Conservation (phyloP, 2,113 vertebrate species). For the Romanogobio albipinnatus region DNA sequence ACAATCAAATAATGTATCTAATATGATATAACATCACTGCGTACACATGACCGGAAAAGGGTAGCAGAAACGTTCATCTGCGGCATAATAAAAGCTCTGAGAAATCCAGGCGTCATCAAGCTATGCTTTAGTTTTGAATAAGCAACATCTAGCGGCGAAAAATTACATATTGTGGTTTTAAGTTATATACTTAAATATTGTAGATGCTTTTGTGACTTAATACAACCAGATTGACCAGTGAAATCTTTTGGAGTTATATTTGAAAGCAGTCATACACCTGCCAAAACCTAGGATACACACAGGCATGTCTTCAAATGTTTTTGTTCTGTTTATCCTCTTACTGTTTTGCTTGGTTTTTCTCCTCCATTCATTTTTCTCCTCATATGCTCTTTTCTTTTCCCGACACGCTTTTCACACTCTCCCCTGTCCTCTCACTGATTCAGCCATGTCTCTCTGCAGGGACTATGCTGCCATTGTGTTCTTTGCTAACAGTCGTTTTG, state of each 20-base stretch:
- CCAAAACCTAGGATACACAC: neutral
- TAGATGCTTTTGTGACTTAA: neutral
- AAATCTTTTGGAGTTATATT: neutral
- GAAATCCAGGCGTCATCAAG: no score
- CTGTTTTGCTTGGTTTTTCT: neutral
- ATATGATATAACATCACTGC: no score
- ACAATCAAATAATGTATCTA: no score
- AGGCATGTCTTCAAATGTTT: slow-evolving; percentile 5
- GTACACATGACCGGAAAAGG: no score
- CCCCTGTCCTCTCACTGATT: slow-evolving; percentile 27
- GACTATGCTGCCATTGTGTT: slow-evolving; percentile 90
- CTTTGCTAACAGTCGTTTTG: slow-evolving; percentile 90
- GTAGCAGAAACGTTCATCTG: no score
- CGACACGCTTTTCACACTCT: neutral
- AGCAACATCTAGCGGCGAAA: no score
- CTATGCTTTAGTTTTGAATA: no score
- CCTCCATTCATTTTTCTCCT: slow-evolving; percentile 1
- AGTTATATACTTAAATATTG: neutral
- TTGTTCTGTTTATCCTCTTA: neutral
- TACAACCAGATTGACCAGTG: neutral
- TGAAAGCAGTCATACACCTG: neutral
- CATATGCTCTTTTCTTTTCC: neutral
- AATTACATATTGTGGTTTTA: no score
- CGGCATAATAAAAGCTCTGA: no score
- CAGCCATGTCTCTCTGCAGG: slow-evolving; percentile 66